phyloP scores from a whole-genome alignment of 2,888 invertebrate genomes.

The Drosophila austrosaltans region DNA sequence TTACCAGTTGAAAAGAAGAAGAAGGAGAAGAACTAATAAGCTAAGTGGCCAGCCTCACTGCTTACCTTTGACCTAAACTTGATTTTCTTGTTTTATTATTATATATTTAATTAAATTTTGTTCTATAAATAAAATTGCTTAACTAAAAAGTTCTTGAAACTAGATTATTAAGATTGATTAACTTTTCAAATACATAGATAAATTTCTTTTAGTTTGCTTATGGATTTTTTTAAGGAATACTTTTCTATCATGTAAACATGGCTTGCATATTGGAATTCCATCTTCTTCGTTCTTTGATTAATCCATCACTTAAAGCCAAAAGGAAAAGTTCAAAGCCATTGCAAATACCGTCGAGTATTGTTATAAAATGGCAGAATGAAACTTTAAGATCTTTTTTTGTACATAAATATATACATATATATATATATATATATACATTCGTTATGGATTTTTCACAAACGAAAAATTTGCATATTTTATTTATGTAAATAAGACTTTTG shows the following conservation, averaged over 20 bases:
- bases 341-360: not conserved
- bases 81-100: no score
- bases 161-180: no score
- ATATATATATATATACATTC: not conserved
- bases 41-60: not conserved
- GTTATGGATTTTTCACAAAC: not conserved
- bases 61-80: no score
- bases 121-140: no score
- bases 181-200: no score
- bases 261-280: not conserved
- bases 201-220: no score
- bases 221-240: not conserved
- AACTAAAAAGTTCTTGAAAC: no score
- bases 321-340: slow-evolving; percentile 8
- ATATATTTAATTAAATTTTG: no score
- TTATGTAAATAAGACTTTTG: slow-evolving; percentile 7
- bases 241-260: not conserved
- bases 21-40: not conserved
- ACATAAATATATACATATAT: not conserved
- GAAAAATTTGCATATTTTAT: slow-evolving; percentile 10
- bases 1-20: not conserved
- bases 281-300: not conserved
- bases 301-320: slow-evolving; percentile 9
- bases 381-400: not conserved
- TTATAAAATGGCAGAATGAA: slow-evolving; percentile 4